Conservation (phyloP, 2,113 vertebrate genomes). For the Lipotes vexillifer region DNA sequence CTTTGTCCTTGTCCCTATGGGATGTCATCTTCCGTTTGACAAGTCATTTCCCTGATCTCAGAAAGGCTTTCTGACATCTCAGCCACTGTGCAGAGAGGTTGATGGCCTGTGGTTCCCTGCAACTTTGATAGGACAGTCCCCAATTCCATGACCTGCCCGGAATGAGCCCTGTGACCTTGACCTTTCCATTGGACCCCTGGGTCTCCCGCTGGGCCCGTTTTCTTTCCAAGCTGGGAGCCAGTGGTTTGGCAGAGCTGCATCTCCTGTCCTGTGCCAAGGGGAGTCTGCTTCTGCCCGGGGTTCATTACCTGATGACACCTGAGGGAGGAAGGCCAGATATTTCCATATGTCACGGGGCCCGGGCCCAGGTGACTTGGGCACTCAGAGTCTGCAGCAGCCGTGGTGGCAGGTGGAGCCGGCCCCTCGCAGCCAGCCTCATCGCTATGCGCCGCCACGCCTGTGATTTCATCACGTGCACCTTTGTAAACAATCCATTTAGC, state of each 20-base stretch:
- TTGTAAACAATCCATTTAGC: slow-evolving; percentile 64
- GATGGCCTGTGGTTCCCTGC: not conserved
- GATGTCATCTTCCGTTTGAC: not conserved
- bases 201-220: not conserved
- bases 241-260: not conserved
- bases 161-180: not conserved
- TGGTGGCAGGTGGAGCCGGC: not conserved
- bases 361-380: not conserved
- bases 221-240: not conserved
- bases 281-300: not conserved
- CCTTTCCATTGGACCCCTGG: not conserved
- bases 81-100: not conserved
- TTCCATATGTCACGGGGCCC: not conserved
- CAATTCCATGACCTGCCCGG: not conserved
- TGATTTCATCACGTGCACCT: slow-evolving; percentile 45
- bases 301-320: slow-evolving; percentile 22
- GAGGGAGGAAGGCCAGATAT: slow-evolving; percentile 23
- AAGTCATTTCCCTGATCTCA: not conserved
- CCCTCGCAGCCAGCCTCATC: not conserved
- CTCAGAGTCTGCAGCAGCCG: not conserved
- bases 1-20: not conserved
- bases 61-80: not conserved
- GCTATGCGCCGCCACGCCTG: not conserved
- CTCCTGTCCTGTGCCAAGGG: not conserved
- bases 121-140: too few relatives aligned